Evolutionary conservation across 2,888 invertebrate species (phyloP), one percentile per base, ranked within the genome.

Genomic region (Graphium colonna): DNA sequence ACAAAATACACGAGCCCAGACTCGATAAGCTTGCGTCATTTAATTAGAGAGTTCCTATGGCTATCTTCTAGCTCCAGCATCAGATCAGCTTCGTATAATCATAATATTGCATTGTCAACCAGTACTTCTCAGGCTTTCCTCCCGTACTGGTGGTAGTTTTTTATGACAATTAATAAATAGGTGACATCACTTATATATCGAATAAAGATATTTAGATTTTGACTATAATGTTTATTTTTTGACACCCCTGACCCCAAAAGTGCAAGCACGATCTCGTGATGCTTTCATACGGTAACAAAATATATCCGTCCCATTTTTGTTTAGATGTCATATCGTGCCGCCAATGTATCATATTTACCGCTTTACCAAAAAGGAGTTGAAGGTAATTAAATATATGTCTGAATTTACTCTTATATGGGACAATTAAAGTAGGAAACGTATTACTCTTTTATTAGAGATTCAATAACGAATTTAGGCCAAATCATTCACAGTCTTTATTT

Each of bases 241-340:
- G 3, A 4, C 28, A 26, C 9, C 26, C 15, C 26, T 40, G 12
- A 26, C 9, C 15, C 21, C 16, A 26, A 26, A 47, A 47, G 10
- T 16, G 4, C 9, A 10, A 10, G 15, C 16, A 16, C 1, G 17
- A 18, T 45, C 45, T 45, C 45, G 4, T 3, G n/a, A 36, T 33
- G 7, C 8, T 15, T 33, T 50, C 43, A 21, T 43, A 56, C 39
- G 39, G 51, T 52, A 55, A 56, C 56, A 59, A 56, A 55, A 60
- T 62, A 60, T 62, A 60, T 58, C 46, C 50, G 49, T 39, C 51
- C 47, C 53, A 58, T 56, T 55, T 62, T 58, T 61, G 58, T 62
- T 61, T 60, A 55, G 59, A 57, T 54, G 56, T 59, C 58, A 51
- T 48, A 54, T 41, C 49, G 42, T 38, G 50, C 57, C 58, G 57